These are phyloP conservation scores for Pimephales promelas DNA, from an alignment of 2,113 vertebrate species.

Conservation along the genomic window DNA sequence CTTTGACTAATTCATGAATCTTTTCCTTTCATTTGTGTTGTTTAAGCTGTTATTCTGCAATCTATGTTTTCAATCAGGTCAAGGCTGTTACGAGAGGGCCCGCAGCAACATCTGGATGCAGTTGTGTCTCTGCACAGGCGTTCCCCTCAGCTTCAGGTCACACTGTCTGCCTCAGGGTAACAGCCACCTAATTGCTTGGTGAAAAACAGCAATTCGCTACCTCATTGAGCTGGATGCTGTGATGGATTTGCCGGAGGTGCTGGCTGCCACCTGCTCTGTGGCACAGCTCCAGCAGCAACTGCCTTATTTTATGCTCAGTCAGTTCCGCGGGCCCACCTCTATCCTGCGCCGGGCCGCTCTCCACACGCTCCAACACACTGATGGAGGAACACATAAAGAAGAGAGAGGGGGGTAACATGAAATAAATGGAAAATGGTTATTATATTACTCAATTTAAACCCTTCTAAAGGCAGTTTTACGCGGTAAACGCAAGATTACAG, in stretches of 20 bases:
- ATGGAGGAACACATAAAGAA: conserved; percentile 57
- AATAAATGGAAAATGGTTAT: background rate
- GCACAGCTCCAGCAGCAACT: conserved; percentile 97
- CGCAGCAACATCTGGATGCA: background rate
- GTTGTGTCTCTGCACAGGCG: conserved; percentile 72
- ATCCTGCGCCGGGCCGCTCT: conserved; percentile 73
- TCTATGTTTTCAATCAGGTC: conserved; percentile 8
- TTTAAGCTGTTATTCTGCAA: conserved; percentile 13
- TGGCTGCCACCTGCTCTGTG: conserved; percentile 96
- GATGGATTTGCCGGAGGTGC: conserved; percentile 99
- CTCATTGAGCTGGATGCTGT: conserved; percentile 99
- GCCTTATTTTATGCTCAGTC: conserved; percentile 97
- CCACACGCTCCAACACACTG: conserved; percentile 78
- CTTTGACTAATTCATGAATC: conserved; percentile 12
- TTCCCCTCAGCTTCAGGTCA: conserved; percentile 74
- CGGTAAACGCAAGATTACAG: background rate
- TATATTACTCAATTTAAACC: conserved; percentile 6
- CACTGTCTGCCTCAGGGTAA: conserved; percentile 85
- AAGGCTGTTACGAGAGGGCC: background rate
- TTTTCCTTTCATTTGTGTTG: background rate
- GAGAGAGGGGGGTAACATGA: conserved; percentile 28
- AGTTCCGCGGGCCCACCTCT: conserved; percentile 80
- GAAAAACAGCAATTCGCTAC: conserved; percentile 95
- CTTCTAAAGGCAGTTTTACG: background rate
- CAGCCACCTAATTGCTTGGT: conserved; percentile 95